Evolutionary conservation across 2,113 vertebrate genomes (phyloP), one percentile per base, ranked within the genome.

Genomic region (Odontesthes bonariensis): DNA sequence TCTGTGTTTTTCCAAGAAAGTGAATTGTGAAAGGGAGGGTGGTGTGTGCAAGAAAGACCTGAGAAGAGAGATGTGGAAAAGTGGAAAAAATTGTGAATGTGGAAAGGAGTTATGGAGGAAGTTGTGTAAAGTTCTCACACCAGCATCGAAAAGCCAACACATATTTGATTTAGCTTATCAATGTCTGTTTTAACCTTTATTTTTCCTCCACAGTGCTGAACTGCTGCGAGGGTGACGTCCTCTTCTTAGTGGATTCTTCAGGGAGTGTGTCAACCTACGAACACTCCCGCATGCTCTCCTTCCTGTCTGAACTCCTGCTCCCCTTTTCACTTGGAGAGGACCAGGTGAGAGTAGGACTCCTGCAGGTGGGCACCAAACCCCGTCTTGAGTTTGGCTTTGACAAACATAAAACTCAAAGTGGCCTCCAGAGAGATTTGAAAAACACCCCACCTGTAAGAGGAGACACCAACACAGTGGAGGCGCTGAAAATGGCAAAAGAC

Each of bases 181-280:
- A 47, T 57, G 12, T 17, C 12, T 20, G n/a, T 31, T 40, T 19
- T 23, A 0, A 35, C 77, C 1, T 70, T 13, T 55, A 1, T 46
- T 40, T 63, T 58, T 80, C 11, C 60, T 53, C 70, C 58, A 33
- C 87, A 95, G 94, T 92, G 83, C 61, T 89, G 51, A 93, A 93
- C 86, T 95, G 94, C 77, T 91, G 95, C 0, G 95, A 96, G 71
- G 98, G 97, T 0, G 97, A 99, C 10, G 90, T 99, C 68, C 93
- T 98, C 77, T 93, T 99, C 88, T 82, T 99, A 47, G 47, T 99
- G 91, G 98, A 99, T 87, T 98, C 97, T 83, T 99, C 97, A 0
- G 97, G 97, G 62, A 99, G 98, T 0, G 95, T 99, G 73, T 96
- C 96, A 0, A 96, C 93, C 77, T 96, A 98, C 9, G 98, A 99